Conservation (phyloP, 2,888 invertebrate species). For the Unio pictorum region DNA sequence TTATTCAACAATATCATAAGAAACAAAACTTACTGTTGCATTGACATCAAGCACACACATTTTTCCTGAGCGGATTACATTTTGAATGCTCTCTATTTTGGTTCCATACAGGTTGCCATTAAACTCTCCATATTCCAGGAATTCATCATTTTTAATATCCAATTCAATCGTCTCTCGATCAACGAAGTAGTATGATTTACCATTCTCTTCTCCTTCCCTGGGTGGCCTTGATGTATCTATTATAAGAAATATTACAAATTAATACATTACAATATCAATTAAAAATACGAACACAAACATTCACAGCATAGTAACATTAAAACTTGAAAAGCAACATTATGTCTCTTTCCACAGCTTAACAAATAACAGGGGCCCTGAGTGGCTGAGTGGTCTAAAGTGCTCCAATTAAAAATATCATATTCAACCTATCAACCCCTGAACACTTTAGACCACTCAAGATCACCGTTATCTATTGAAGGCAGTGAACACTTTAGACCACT, state of each 20-base stretch:
- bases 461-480: no score
- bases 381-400: no score
- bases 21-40: conserved; percentile 75
- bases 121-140: conserved; percentile 98
- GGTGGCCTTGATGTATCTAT: conserved; percentile 94
- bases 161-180: conserved; percentile 95
- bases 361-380: no score
- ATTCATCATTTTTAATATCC: conserved; percentile 92
- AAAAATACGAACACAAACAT: no score
- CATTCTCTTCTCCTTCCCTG: conserved; percentile 94
- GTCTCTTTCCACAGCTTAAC: no score
- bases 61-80: conserved; percentile 94
- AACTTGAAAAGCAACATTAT: no score
- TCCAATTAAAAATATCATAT: no score
- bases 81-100: conserved; percentile 92
- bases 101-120: conserved; percentile 98
- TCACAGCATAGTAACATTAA: no score
- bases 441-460: no score
- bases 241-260: conserved; percentile 5
- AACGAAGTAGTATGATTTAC: conserved; percentile 98
- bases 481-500: no score
- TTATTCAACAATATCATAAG: not conserved
- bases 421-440: no score
- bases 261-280: no score
- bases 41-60: conserved; percentile 98